Base-by-base conservation (phyloP, 1,140 invertebrate genomes). In the Heliconius melpomene region DNA sequence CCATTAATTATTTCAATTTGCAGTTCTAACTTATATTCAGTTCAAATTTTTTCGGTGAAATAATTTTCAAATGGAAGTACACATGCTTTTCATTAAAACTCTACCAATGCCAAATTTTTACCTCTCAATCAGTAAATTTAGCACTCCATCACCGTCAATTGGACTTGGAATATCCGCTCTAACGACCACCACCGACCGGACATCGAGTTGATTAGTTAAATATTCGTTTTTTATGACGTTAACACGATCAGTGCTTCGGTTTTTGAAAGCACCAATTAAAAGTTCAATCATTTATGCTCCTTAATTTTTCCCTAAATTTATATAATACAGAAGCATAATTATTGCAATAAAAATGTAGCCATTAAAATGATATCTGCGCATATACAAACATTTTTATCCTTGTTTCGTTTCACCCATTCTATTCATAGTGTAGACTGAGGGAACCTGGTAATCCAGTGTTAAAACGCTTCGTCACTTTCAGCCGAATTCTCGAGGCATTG, bases 51-150 rank as follows among this genome's bases (percentile, higher is more conserved):
- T 66, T 66, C 26, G 23, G 60, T 66, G 6, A 66, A 66, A 66
- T 66, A 26, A 66, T 29, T 66, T 66, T 66, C 3, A 29, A 66
- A 66, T n/a, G 60, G 26, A 60, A 60, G 8, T 23, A 60, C 60
- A 13, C 26, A 66, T 29, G 60, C 23, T 29, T 66, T 29, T 66
- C 23, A 66, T 66, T 29, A 66, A 77, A 73, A 36, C 50, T 46
- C 40, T 78, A 78, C 76, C 40, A 29, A 72, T 32, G 75, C 80
- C 80, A 76, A 82, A 82, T 76, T 52, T 78, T 81, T 57, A 72
- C 40, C 57, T 78, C 77, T 82, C 80, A 75, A 79, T 82, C 80
- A 79, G 77, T 82, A 75, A 82, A 79, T 82, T 82, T 77, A 73
- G 66, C 77, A 82, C 77, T 82, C 77, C 60, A 82, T 82, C 77